Evolutionary conservation across 1,140 invertebrate species (phyloP).

Genomic region (Tachypleus tridentatus): DNA sequence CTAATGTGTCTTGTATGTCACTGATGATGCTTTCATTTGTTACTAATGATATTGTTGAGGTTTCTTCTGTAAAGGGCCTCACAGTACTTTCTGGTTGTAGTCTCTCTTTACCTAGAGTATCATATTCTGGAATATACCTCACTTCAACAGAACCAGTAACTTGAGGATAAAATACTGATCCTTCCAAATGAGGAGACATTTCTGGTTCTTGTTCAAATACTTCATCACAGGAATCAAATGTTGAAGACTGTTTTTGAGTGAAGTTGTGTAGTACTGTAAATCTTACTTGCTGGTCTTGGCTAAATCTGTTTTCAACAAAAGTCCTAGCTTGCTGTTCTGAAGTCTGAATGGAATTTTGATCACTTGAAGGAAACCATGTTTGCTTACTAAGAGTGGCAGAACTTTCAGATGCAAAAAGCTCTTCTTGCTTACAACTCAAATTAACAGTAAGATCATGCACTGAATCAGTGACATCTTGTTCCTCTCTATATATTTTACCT

Average conservation of each 20-base stretch:
- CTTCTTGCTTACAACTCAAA: slow-evolving; percentile 11
- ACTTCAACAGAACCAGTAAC: slow-evolving; percentile 44
- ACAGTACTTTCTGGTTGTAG: no score
- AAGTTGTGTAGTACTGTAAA: neutral
- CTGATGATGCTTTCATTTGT: neutral
- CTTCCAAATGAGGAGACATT: no score
- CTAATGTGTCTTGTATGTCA: neutral
- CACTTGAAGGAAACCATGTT: slow-evolving; percentile 22
- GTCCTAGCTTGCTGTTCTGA: slow-evolving; percentile 5
- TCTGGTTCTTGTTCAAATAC: no score
- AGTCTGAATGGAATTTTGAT: slow-evolving; percentile 19
- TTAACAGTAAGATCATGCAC: no score
- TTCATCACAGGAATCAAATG: neutral
- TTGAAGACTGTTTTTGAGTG: neutral
- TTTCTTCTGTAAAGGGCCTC: neutral
- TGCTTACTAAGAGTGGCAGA: slow-evolving; percentile 21
- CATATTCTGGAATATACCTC: slow-evolving; percentile 40
- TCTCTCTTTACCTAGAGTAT: slow-evolving; percentile 25
- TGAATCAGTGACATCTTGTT: no score
- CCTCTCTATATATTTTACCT: no score
- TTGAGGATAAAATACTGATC: slow-evolving; percentile 8
- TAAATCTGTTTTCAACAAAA: neutral
- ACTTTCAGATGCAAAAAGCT: slow-evolving; percentile 22
- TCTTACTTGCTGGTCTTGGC: neutral
- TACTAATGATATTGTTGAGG: neutral